These are phyloP conservation scores for Typhlichthys subterraneus DNA, from an alignment of 2,797 vertebrate genomes.

Conservation along the genomic window DNA sequence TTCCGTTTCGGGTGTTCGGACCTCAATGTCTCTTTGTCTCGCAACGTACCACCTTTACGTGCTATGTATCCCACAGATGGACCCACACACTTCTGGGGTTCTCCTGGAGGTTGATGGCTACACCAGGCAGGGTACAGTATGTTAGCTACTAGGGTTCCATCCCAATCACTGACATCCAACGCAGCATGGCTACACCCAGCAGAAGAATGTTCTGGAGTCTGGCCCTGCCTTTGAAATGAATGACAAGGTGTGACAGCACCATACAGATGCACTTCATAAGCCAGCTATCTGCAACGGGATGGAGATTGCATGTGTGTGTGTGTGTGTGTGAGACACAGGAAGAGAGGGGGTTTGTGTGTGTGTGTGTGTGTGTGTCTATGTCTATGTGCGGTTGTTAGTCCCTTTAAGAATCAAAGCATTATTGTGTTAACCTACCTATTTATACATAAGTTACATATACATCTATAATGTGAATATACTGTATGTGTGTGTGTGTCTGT, in stretches of 20 bases:
- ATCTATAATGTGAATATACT: not conserved
- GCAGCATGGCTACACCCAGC: constrained; percentile 33
- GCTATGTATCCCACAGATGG: too few species aligned
- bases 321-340: not conserved
- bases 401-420: too few species aligned
- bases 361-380: constrained; percentile 13
- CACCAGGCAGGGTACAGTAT: constrained; percentile 29
- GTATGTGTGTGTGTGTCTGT: constrained; percentile 15
- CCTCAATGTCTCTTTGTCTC: constrained; percentile 69
- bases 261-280: constrained; percentile 34
- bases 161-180: constrained; percentile 25
- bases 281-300: constrained; percentile 39
- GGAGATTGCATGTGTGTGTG: constrained; percentile 20
- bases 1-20: constrained; percentile 50
- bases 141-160: constrained; percentile 22
- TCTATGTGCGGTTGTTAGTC: constrained; percentile 3
- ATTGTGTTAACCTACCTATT: too few species aligned
- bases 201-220: constrained; percentile 28
- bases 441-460: too few species aligned
- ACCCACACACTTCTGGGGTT: constrained; percentile 37
- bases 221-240: not conserved
- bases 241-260: constrained; percentile 24
- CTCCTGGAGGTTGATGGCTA: constrained; percentile 50
- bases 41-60: constrained; percentile 28
- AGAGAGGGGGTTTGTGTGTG: not conserved